Conservation (phyloP, 2,113 vertebrate species). For the Haplotaxodon microlepis region DNA sequence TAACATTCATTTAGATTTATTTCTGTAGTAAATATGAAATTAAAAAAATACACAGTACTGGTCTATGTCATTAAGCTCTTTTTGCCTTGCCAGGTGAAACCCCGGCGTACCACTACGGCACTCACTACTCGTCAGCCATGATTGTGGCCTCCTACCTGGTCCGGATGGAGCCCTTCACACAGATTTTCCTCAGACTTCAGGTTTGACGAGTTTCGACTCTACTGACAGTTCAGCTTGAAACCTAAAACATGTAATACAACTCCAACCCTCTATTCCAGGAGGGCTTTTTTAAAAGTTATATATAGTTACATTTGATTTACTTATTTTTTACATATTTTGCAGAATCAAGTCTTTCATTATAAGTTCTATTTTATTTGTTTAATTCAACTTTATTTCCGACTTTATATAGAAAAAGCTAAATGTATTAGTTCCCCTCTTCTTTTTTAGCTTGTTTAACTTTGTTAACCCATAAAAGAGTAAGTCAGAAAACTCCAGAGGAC, state of each 20-base stretch:
- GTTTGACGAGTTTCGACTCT: conserved; percentile 55
- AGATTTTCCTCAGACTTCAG: conserved; percentile 95
- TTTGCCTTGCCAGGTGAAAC: conserved; percentile 80
- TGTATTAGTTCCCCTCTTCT: accelerated
- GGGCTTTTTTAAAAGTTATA: accelerated
- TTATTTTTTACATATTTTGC: not conserved
- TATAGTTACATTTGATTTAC: not conserved
- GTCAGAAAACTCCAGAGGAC: not conserved
- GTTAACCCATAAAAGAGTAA: accelerated
- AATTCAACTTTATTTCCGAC: not conserved
- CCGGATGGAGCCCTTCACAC: conserved; percentile 97
- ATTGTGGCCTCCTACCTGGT: conserved; percentile 96
- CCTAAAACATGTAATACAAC: accelerated
- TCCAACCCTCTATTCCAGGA: not conserved
- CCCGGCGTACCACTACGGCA: conserved; percentile 96
- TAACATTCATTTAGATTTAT: not conserved
- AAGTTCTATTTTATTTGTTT: not conserved
- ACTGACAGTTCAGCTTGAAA: not conserved
- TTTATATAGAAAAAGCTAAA: not conserved
- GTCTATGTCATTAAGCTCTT: not conserved
- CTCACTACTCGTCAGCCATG: conserved; percentile 98
- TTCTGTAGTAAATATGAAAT: not conserved
- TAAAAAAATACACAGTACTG: accelerated
- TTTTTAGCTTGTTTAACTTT: not conserved
- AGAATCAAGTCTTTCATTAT: not conserved